phyloP scores from a whole-genome alignment of 2,113 vertebrate genomes.

The Spheniscus mendiculus region DNA sequence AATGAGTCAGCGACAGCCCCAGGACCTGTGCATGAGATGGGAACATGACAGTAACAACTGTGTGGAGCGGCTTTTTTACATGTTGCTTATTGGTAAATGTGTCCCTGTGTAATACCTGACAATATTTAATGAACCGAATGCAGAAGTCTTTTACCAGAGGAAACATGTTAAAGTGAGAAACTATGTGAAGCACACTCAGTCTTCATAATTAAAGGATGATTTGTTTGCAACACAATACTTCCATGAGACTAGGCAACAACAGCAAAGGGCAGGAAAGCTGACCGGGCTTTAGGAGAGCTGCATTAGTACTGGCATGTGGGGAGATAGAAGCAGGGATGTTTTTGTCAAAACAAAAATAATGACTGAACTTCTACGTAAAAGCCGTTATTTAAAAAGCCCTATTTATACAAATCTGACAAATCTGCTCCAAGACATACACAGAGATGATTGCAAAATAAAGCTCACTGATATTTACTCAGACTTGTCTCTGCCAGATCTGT shows the following conservation, averaged over 20 bases:
- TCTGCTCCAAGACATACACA: neutral
- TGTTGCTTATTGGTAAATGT: neutral
- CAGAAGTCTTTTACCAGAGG: neutral
- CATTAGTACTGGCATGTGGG: neutral
- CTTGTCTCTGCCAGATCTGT: neutral
- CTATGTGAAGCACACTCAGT: neutral
- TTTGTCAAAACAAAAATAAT: neutral
- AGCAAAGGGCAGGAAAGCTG: neutral
- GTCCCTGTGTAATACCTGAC: neutral
- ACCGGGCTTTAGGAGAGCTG: neutral
- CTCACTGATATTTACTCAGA: neutral
- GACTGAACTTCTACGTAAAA: neutral
- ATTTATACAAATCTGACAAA: neutral
- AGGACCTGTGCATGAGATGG: neutral
- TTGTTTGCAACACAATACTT: neutral
- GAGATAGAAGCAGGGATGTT: neutral
- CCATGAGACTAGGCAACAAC: neutral
- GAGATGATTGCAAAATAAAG: neutral
- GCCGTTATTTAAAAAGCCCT: neutral
- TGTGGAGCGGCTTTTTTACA: neutral
- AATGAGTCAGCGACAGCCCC: neutral
- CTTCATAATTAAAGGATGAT: neutral
- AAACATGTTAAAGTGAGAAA: neutral
- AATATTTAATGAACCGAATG: neutral
- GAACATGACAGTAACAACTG: neutral